phyloP scores from a whole-genome alignment of 2,888 invertebrate genomes.

The Rapana venosa region DNA sequence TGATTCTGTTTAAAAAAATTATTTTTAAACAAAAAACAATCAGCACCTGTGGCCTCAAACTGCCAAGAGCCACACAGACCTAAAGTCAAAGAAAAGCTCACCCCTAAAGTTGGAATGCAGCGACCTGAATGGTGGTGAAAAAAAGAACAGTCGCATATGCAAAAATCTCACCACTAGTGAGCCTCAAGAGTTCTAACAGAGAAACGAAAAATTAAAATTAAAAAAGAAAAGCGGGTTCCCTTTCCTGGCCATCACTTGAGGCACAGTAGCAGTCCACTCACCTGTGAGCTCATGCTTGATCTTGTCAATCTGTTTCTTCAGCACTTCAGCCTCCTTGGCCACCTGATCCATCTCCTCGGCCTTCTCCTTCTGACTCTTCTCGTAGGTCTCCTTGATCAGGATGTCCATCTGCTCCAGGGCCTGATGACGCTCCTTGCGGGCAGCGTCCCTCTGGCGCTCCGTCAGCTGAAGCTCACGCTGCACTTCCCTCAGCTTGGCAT shows the following conservation, averaged over 20 bases:
- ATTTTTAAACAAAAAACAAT: too few relatives aligned
- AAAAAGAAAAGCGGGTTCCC: too few relatives aligned
- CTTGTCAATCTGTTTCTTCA: constrained; percentile 90
- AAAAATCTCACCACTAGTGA: too few relatives aligned
- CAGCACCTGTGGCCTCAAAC: too few relatives aligned
- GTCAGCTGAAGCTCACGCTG: constrained; percentile 65
- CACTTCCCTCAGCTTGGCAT: constrained; percentile 64
- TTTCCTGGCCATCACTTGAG: background rate
- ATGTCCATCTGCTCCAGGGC: constrained; percentile 70
- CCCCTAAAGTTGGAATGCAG: too few relatives aligned
- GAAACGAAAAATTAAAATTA: too few relatives aligned
- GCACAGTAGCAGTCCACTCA: background rate
- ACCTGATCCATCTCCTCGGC: constrained; percentile 90
- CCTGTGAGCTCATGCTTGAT: constrained; percentile 85
- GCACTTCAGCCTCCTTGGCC: constrained; percentile 90
- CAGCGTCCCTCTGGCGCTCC: constrained; percentile 68
- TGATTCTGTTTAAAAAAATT: too few relatives aligned
- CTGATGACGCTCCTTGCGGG: constrained; percentile 68
- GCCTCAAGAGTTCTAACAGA: too few relatives aligned
- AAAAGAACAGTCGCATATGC: too few relatives aligned
- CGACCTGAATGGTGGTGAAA: too few relatives aligned
- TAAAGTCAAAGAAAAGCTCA: too few relatives aligned
- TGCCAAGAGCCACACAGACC: too few relatives aligned
- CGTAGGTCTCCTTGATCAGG: constrained; percentile 69
- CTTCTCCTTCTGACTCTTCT: constrained; percentile 81